Base-by-base conservation (phyloP, 2,888 invertebrate genomes). In the Melanchra persicariae region DNA sequence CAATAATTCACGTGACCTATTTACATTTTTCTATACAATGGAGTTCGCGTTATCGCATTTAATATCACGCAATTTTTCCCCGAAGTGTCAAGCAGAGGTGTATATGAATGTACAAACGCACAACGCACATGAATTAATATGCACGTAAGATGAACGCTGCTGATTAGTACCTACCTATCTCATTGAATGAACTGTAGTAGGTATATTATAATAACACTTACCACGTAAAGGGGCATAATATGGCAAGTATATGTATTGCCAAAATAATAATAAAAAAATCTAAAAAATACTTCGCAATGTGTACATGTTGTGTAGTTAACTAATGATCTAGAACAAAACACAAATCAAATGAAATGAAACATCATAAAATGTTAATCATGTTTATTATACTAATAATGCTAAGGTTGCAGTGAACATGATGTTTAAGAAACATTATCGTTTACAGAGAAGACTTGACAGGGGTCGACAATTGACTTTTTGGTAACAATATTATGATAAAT, bases 361-460 rank as follows among this genome's bases (percentile, higher is more conserved):
- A 76, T 61, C 62, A 73, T 68, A 72, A 87, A 88, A 89, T 92
- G 91, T 94, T 94, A 94, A 92, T 93, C 89, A 91, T 93, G 91
- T 95, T 94, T 95, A 94, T 91, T 94, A 92, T 92, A 93, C 90
- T 89, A 91, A 91, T 93, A 93, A 93, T 91, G 87, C 92, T 94
- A 93, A 90, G 85, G 90, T 93, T 93, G 91, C 90, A 92, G 91
- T 91, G 92, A 93, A 93, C 93, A 92, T 93, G 92, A 91, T 90
- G 87, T 87, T 90, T 87, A 87, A 89, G 86, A 87, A 88, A 87
- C 91, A 26, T 72, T 82, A 86, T 90, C 69, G 70, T 81, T 83
- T 77, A 91, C 84, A 87, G 81, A 86, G 85, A 85, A 88, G 80
- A 88, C 86, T 90, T 87, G 83, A 85, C 74, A 82, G 84, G 83